These are phyloP conservation scores for Coracopsis vasa DNA, from an alignment of 2,113 vertebrate species.

Conservation along the genomic window DNA sequence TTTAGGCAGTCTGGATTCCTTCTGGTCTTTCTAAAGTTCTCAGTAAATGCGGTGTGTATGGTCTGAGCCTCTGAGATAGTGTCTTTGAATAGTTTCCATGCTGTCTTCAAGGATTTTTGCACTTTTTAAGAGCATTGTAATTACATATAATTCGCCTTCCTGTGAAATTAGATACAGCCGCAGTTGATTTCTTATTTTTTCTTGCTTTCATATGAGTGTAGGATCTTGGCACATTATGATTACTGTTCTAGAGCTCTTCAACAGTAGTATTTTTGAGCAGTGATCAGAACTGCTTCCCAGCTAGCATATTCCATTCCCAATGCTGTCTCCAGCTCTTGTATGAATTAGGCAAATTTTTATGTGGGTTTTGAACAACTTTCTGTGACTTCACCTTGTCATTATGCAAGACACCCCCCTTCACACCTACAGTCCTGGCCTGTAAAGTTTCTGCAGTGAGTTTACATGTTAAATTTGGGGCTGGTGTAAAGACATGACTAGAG, in stretches of 20 bases:
- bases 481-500: constrained; percentile 26
- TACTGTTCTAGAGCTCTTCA: constrained; percentile 41
- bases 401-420: constrained; percentile 55
- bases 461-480: constrained; percentile 18
- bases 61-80: neutral
- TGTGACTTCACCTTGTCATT: constrained; percentile 61
- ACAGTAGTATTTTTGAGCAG: constrained; percentile 29
- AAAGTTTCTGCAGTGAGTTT: constrained; percentile 45
- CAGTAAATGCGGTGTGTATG: neutral
- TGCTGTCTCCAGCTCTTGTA: constrained; percentile 9
- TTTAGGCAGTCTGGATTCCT: neutral
- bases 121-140: neutral
- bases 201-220: constrained; percentile 3
- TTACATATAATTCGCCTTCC: neutral
- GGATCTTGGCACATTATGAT: neutral
- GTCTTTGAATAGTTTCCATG: neutral
- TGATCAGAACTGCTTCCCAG: constrained; percentile 4
- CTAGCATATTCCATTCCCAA: neutral
- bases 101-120: constrained; percentile 29
- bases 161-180: neutral
- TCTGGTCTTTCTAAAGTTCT: neutral
- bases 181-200: constrained; percentile 17
- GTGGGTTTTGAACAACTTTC: constrained; percentile 62
- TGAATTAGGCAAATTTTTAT: constrained; percentile 56
- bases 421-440: constrained; percentile 42